Conservation (phyloP, 2,888 invertebrate genomes). For the Drosophila neonasuta region DNA sequence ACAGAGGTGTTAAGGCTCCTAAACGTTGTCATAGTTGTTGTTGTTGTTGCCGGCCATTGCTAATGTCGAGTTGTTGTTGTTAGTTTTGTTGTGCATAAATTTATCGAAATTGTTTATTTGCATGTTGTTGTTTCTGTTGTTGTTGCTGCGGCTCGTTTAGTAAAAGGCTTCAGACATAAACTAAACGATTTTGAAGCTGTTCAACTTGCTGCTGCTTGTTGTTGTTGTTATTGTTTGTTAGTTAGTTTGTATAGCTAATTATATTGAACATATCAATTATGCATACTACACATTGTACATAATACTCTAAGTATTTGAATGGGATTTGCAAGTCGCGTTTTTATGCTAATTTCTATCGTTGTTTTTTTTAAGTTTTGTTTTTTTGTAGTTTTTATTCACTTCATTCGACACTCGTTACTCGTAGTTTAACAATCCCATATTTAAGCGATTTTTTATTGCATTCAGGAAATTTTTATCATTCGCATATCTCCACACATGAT, state of each 20-base stretch:
- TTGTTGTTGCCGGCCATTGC: constrained; percentile 45
- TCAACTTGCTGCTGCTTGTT: constrained; percentile 19
- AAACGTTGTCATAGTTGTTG: constrained; percentile 41
- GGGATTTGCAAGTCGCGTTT: constrained; percentile 22
- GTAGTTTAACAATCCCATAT: constrained; percentile 2
- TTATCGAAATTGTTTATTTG: constrained; percentile 55
- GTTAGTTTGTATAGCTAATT: constrained; percentile 45
- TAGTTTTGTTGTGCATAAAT: constrained; percentile 54
- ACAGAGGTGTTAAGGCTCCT: constrained; percentile 56
- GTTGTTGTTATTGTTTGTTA: constrained; percentile 27
- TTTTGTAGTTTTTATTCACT: constrained; percentile 3
- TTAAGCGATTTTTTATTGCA: constrained; percentile 2
- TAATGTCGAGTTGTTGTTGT: constrained; percentile 12
- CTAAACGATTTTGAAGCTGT: constrained; percentile 53
- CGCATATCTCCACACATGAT: constrained; percentile 35
- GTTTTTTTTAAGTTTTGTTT: background rate
- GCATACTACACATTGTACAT: constrained; percentile 18
- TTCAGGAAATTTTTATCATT: constrained; percentile 39
- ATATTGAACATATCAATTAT: constrained; percentile 55
- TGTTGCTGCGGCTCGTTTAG: constrained; percentile 48
- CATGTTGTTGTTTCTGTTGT: constrained; percentile 30
- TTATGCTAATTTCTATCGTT: constrained; percentile 37
- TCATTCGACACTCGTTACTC: constrained; percentile 19
- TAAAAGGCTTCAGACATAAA: constrained; percentile 57
- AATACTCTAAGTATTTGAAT: constrained; percentile 4